Percentiles rank a stretch among this genome's conserved stretches.
phyloP scores from a whole-genome alignment of 2,888 invertebrate genomes.

The Chrysolina oricalcia region DNA sequence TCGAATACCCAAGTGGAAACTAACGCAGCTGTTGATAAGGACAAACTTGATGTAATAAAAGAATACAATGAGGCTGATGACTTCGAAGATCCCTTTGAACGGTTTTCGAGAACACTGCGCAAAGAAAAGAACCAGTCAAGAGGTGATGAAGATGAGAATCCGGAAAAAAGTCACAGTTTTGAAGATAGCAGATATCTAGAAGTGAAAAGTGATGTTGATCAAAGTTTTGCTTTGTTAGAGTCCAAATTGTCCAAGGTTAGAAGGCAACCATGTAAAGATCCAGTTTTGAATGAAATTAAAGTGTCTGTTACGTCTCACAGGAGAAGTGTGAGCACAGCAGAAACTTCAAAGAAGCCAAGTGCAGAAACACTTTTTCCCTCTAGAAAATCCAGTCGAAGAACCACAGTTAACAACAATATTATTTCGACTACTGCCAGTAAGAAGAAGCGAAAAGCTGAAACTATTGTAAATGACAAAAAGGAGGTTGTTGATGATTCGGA shows the following conservation, averaged over 20 bases:
- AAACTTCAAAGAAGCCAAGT: conserved; percentile 28
- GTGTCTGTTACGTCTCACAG: conserved; percentile 51
- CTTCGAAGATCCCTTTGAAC: conserved; percentile 9
- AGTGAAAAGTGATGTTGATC: conserved; percentile 40
- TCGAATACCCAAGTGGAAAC: background rate
- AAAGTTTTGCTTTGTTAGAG: conserved; percentile 53
- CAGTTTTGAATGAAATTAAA: conserved; percentile 45
- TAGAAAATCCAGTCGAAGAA: conserved; percentile 30
- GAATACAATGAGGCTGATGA: conserved; percentile 16
- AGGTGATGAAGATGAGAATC: conserved; percentile 13
- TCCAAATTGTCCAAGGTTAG: conserved; percentile 53
- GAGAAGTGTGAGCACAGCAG: conserved; percentile 49
- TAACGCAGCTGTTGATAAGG: background rate
- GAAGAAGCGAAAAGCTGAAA: conserved; percentile 20
- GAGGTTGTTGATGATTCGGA: conserved; percentile 11
- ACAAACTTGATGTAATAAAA: conserved; percentile 18
- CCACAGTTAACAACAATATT: conserved; percentile 32
- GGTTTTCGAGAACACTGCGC: background rate
- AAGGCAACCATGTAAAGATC: conserved; percentile 40
- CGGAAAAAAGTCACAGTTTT: conserved; percentile 20
- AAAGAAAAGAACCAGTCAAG: background rate
- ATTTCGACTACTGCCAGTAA: background rate
- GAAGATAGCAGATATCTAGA: conserved; percentile 26
- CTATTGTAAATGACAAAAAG: background rate
- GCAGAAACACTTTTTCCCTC: background rate